Evolutionary conservation across 1,140 invertebrate genomes (phyloP).

Genomic region (Trachymyrmex cornetzi): DNA sequence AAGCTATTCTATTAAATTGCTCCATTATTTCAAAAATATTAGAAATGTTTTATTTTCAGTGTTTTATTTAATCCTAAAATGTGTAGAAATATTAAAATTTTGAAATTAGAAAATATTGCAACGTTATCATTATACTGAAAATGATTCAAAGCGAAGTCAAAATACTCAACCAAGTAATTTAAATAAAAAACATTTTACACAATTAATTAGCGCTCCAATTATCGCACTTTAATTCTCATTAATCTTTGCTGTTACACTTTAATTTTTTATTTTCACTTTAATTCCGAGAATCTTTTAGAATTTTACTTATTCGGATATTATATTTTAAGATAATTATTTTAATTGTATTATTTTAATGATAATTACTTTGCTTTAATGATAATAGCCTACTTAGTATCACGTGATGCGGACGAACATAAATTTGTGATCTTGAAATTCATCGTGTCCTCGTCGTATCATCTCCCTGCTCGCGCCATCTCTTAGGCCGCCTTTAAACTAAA

Average conservation of each 20-base stretch:
- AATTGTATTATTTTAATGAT: background rate
- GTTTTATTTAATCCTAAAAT: background rate
- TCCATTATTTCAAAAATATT: background rate
- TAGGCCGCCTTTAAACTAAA: constrained; percentile 56
- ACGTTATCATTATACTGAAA: background rate
- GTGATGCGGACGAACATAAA: background rate
- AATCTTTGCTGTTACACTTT: no score
- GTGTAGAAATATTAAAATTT: background rate
- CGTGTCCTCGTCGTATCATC: constrained; percentile 43
- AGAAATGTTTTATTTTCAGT: background rate
- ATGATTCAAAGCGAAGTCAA: no score
- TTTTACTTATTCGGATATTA: no score
- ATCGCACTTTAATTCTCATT: no score
- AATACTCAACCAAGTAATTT: no score
- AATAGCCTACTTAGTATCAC: background rate
- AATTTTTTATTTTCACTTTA: no score
- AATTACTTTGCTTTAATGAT: background rate
- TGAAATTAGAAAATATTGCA: background rate
- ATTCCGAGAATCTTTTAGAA: no score
- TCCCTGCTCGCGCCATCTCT: constrained; percentile 77
- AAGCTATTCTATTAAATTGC: background rate
- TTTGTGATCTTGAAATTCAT: background rate
- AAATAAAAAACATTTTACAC: no score
- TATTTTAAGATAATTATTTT: no score
- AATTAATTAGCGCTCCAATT: no score